Percentiles rank a stretch among this genome's conserved stretches.
Evolutionary conservation across 2,888 invertebrate genomes (phyloP).

Genomic region (Atrina japonica): DNA sequence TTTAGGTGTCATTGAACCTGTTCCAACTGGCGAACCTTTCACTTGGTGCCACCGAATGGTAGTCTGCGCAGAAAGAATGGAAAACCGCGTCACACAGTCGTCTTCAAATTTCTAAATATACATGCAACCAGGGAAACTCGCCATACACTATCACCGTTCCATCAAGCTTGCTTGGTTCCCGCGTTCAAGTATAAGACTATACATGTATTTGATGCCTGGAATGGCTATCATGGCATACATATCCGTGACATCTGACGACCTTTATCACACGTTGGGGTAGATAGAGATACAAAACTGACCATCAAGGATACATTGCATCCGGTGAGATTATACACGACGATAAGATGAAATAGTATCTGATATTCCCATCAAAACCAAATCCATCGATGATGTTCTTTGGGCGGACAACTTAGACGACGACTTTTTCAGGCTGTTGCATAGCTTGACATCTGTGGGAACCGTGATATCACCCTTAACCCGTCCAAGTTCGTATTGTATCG

Average conservation of each 20-base stretch:
- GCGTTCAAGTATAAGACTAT: constrained; percentile 50
- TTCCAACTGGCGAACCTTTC: constrained; percentile 56
- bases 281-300: constrained; percentile 54
- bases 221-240: constrained; percentile 52
- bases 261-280: constrained; percentile 61
- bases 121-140: constrained; percentile 56
- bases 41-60: constrained; percentile 63
- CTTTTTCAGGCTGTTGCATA: too few species aligned
- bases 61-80: constrained; percentile 58
- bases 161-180: constrained; percentile 57
- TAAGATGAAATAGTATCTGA: constrained; percentile 62
- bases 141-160: constrained; percentile 56
- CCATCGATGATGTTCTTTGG: constrained; percentile 58
- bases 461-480: constrained; percentile 61
- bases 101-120: constrained; percentile 61
- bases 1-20: constrained; percentile 56
- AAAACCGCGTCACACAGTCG: constrained; percentile 58
- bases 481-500: constrained; percentile 56
- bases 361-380: constrained; percentile 63
- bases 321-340: constrained; percentile 58
- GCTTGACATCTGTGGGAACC: constrained; percentile 52
- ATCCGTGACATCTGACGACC: constrained; percentile 51
- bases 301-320: constrained; percentile 58
- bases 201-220: constrained; percentile 56
- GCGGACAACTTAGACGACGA: constrained; percentile 46